A percentile compares a stretch with the other conserved stretches of the same genome.
These are phyloP conservation scores for Pherbina coryleti DNA, from an alignment of 2,888 invertebrate species.

Conservation along the genomic window DNA sequence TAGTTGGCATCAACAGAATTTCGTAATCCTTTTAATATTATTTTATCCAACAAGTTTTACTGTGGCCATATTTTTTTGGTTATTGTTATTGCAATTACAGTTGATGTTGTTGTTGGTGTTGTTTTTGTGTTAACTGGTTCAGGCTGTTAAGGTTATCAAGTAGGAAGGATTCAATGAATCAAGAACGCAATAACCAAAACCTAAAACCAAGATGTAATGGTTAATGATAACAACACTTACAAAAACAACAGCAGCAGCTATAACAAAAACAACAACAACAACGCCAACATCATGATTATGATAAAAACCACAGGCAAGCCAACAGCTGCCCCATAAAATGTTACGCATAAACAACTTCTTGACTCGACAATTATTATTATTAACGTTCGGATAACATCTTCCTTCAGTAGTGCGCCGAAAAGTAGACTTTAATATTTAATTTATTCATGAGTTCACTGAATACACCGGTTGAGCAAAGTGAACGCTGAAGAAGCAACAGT, in stretches of 20 bases:
- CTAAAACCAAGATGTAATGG: not conserved
- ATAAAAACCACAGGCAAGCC: not conserved
- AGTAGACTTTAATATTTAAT: not conserved
- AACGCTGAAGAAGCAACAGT: not conserved
- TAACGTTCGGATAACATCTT: not conserved
- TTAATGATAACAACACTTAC: not conserved
- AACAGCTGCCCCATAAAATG: not conserved
- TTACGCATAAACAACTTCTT: not conserved
- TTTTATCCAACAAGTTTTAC: too few species aligned
- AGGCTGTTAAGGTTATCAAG: not conserved
- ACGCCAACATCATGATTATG: not conserved
- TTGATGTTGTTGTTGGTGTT: not conserved
- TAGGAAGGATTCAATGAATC: not conserved
- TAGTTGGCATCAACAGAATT: too few species aligned
- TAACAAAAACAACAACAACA: not conserved
- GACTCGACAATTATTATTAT: not conserved
- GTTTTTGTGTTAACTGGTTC: not conserved
- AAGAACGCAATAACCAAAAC: not conserved
- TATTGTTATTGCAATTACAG: not conserved
- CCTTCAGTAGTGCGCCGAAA: not conserved
- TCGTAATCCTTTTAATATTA: too few species aligned
- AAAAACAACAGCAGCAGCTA: not conserved
- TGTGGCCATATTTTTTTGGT: not conserved
- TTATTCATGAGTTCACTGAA: not conserved
- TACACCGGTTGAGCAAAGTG: not conserved